Base-by-base conservation (phyloP, 2,797 vertebrate species). In the Schizopygopsis malacanthus region DNA sequence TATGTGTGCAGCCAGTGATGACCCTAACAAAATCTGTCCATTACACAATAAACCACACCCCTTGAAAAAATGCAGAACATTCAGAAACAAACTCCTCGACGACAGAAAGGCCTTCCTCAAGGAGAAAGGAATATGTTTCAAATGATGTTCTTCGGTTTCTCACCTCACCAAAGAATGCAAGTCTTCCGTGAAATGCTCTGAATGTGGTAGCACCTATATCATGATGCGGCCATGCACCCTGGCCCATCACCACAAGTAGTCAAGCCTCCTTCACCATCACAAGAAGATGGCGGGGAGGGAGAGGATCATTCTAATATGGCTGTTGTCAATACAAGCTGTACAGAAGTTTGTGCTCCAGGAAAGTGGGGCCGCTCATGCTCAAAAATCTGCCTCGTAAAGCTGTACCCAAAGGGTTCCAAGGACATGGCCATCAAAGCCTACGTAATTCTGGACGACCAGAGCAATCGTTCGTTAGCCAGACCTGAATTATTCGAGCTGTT, bases 371-470 rank as follows among this genome's bases (percentile, higher is more conserved):
- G 28, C 0, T 89, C 87, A 70, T 89, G 89, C 11, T 88, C 84
- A 0, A 90, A 87, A 22, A 90, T 89, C 22, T 90, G 88, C 50
- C 87, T 89, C 0, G n/a, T 43, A 11, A 76, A 80, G 37, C 6
- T 88, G 1, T 86, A 90, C n/a, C 80, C 73, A 1, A 59, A 81
- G 22, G n/a, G 70, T 65, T 33, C 11, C 0, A 45, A 80, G 45
- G 50, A 88, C 37, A 82, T 6, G 33, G 86, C 45, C 6, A 73
- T 87, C 1, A 87, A 88, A 43, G 69, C 61, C 2, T 87, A 85
- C 56, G 77, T 88, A 8, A 88, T 87, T 22, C 22, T 89, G 20
- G 88, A 90, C 0, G 75, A 88, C 39, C 87, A 89, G 47, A 91
- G 83, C 72, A 89, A 88, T 54, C 9, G 81, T 4, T 89, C 78